Evolutionary conservation across 64 coral and sea anemone species (phyloP).

Genomic region (Platygyra sinensis): DNA sequence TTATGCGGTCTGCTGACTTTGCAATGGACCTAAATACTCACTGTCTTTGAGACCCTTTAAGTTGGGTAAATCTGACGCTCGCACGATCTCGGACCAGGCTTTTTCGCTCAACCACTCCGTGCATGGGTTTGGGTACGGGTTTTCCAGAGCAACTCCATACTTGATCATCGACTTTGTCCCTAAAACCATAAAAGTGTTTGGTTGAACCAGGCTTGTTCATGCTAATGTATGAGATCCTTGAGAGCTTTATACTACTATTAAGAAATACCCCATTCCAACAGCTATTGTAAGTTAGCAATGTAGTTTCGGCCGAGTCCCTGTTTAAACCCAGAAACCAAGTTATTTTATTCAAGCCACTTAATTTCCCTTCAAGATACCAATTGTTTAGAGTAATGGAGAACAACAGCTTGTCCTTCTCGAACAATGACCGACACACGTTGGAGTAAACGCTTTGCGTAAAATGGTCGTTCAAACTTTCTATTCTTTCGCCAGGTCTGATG

Average conservation of each 20-base stretch:
- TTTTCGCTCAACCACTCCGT: conserved; percentile 96
- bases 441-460: conserved; percentile 97
- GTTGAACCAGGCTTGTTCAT: not conserved
- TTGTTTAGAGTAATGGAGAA: conserved; percentile 95
- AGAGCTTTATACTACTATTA: too few species aligned
- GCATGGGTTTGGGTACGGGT: conserved; percentile 95
- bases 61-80: conserved; percentile 94
- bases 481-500: conserved; percentile 86
- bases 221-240: too few species aligned
- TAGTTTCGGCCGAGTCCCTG: too few species aligned
- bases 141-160: conserved; percentile 98
- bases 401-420: conserved; percentile 98
- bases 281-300: too few species aligned
- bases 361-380: conserved; percentile 94
- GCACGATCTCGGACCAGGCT: conserved; percentile 96
- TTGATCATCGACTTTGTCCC: conserved; percentile 88
- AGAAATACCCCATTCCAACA: too few species aligned
- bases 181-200: conserved; percentile 7
- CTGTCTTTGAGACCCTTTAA: conserved; percentile 88
- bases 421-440: conserved; percentile 96
- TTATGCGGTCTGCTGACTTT: not conserved
- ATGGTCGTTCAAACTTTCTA: conserved; percentile 89
- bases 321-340: too few species aligned
- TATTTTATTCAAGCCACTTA: conserved; percentile 18
- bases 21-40: conserved; percentile 26